Base-by-base conservation (phyloP, 1,140 invertebrate species). In the Neoseiulus cucumeris region DNA sequence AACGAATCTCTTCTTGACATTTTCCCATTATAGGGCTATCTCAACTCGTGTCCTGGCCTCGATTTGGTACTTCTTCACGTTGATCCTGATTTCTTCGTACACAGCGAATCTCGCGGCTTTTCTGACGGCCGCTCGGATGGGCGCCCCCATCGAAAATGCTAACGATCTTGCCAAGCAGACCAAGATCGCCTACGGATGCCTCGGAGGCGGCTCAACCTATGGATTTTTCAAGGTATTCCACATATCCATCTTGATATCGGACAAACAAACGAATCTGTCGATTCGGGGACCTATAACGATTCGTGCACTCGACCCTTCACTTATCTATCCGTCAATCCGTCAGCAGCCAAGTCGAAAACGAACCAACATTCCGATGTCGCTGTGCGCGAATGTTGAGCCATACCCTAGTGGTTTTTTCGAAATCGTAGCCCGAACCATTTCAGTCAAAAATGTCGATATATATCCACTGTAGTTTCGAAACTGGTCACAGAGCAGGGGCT, bases 121-220 rank as follows among this genome's bases (percentile, higher is more conserved):
- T 70, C 68, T 81, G 28, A 81, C 80, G 28, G 78, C 80, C 25
- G 79, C 80, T 51, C 70, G 78, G 64, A 76, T 81, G 70, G 73
- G 85, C 2, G 82, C 83, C 41, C 84, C 88, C 0, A 92, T 97
- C n/a, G 83, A 86, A 69, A 84, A 80, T 66, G 87, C 87, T 0
- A 89, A 95, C 71, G 91, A 95, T 73, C 79, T 97, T 17, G 87
- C 89, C 0, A 84, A 84, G 51, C 80, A 82, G 68, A 92, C 88
- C 0, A 87, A 90, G 78, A 95, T 98, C 69, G 92, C 94, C 76
- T 98, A 98, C 74, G 94, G 94, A 5, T 88, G 88, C n/a, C 76
- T 93, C 17, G 82, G 85, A 73, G 87, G 86, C 55, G 92, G 93
- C 42, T 91, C 89, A 28, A 97, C 90, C 0, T 86, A 86, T 2